Base-by-base conservation (phyloP, 2,888 invertebrate genomes). In the Spialia ferax region DNA sequence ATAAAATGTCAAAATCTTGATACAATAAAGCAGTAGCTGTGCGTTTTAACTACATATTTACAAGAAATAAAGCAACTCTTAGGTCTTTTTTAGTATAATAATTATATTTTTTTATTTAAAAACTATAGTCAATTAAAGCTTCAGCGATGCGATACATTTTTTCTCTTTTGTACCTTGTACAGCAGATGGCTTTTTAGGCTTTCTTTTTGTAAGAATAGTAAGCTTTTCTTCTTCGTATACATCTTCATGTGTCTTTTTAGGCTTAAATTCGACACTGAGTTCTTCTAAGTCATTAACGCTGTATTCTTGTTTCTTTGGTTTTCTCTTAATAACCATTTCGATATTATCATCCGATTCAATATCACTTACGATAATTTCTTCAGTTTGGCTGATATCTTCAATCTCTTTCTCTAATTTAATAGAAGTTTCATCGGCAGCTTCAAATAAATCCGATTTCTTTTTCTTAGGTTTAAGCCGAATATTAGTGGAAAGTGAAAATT, bases 401-500 rank as follows among this genome's bases (percentile, higher is more conserved):
- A 95, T 82, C 91, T 96, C 96, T 88, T 95, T 94, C 59, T 94
- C 93, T 57, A 96, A 92, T 81, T 94, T 93, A 54, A 96, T 95
- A 1, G 95, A 96, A 71, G 96, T 95, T 88, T 96, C 96, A 59
- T 95, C 96, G 32, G 95, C 94, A 83, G 96, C 96, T 87, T 97
- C 96, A 23, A 94, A 94, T 78, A 95, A 92, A 8, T 95, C 95
- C 15, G 93, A 87, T 13, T 35, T n/a, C 64, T 95, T 95, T 75
- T 94, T 95, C 80, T 94, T 95, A 71, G 95, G 95, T 79, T 95
- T 96, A 35, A 97, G 78, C 85, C 95, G 95, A 23, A 97, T 95
- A 86, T 96, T 96, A 72, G 96, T 96, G 0, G 96, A 95, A 88
- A 96, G 94, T 11, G 96, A 96, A 70, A 96, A 91, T 80, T 96